Evolutionary conservation across 2,888 invertebrate genomes (phyloP), one percentile per base, ranked within the genome.

Genomic region (Tanytarsus gracilentus): DNA sequence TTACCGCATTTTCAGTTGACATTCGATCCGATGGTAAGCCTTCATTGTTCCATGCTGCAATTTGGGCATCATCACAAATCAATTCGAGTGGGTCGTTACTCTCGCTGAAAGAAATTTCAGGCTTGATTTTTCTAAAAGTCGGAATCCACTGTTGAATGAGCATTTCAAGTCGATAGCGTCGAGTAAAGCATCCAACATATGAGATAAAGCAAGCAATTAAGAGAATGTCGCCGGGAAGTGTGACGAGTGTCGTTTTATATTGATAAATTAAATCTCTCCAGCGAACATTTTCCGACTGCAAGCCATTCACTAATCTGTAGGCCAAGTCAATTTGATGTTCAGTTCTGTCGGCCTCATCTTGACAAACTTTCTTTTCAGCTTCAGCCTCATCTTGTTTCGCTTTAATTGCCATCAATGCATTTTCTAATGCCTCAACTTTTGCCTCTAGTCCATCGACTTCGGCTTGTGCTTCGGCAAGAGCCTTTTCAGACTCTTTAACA

Each of bases 1-100:
- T 95, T 0, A 95, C 94, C 3, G 96, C 96, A 73, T 97, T 97
- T 76, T 97, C 96, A 44, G 93, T 93, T 3, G 96, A 96, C 94
- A 97, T 96, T 64, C 93, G 79, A 72, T 97, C 97, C 62, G 92
- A 92, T 1, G 97, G 97, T 51, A 97, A 73, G 1, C 95, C 94
- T 74, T 94, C 94, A 71, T 97, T 97, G 69, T 96, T 93, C 97
- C 97, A 97, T 67, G 86, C 81, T 0, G 96, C 97, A 64, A 97
- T 86, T 65, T 88, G 87, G 0, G 96, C 95, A 70, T 95, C 95
- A 72, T 97, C 94, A 1, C 95, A 94, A 61, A 97, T 72, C 69
- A 96, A 77, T 2, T 85, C 77, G 26, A 96, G 74, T 0, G 93
- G 92, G 76, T 96, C 95, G 48, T 96, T 74, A 11, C 84, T 86